Percentiles rank a stretch among this genome's conserved stretches.
These are phyloP conservation scores for Ceryle rudis DNA, from an alignment of 2,797 vertebrate species.

Conservation along the genomic window DNA sequence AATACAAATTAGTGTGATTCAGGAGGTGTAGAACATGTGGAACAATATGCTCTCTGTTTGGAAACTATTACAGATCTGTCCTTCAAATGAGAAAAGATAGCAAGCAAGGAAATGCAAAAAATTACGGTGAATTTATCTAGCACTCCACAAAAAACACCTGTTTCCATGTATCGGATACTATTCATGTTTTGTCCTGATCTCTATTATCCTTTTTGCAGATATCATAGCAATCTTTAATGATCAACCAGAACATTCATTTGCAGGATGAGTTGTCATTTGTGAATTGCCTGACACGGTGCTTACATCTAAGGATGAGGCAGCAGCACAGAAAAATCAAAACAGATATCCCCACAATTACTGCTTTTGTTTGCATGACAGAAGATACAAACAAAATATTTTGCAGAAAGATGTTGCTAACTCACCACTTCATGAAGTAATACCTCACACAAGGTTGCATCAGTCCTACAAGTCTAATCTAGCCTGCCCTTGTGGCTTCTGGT, in stretches of 20 bases:
- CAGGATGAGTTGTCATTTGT: neutral
- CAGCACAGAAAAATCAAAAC: neutral
- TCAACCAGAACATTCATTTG: neutral
- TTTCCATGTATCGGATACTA: neutral
- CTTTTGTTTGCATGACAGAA: slow-evolving; percentile 16
- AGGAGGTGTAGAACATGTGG: slow-evolving; percentile 32
- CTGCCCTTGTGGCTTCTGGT: slow-evolving; percentile 38
- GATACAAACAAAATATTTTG: slow-evolving; percentile 23
- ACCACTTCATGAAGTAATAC: slow-evolving; percentile 38
- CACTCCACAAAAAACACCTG: neutral
- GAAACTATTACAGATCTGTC: slow-evolving; percentile 10
- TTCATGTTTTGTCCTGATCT: neutral
- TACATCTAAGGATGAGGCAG: neutral
- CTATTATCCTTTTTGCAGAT: neutral
- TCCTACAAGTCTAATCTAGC: slow-evolving; percentile 9
- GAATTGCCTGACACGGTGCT: neutral
- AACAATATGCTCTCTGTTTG: slow-evolving; percentile 55
- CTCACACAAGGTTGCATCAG: slow-evolving; percentile 61
- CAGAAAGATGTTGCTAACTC: slow-evolving; percentile 18
- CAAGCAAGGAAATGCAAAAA: slow-evolving; percentile 5
- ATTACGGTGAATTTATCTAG: neutral
- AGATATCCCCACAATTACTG: neutral
- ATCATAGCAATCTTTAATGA: neutral
- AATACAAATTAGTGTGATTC: slow-evolving; percentile 69
- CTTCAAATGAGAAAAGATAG: slow-evolving; percentile 41